phyloP scores from a whole-genome alignment of 1,140 invertebrate species.

The Drosophila pandora region DNA sequence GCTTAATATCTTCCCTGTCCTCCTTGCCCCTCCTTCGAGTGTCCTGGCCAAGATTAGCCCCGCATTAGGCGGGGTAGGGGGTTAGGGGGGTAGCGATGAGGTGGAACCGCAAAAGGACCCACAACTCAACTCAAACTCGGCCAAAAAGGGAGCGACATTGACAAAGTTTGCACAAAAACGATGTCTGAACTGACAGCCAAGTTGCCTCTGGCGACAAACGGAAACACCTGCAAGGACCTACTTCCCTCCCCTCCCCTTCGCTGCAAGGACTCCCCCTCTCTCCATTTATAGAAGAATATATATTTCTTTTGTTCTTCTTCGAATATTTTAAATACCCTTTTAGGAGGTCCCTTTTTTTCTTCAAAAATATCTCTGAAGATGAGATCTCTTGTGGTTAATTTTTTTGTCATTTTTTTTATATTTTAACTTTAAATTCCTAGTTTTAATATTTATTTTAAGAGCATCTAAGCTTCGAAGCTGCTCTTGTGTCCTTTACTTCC shows the following conservation, averaged over 20 bases:
- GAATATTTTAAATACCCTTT: neutral
- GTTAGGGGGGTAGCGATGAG: neutral
- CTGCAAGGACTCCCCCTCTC: constrained; percentile 1
- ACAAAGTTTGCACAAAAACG: constrained; percentile 59
- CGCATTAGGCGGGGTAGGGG: neutral
- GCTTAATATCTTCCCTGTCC: constrained; percentile 38
- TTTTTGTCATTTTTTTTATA: neutral
- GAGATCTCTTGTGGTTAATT: neutral
- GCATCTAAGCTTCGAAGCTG: neutral
- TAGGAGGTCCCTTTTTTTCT: neutral
- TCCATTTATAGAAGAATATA: too few relatives aligned
- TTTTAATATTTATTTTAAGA: neutral
- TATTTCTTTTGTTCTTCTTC: neutral
- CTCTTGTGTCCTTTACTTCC: neutral
- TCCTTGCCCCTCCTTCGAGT: neutral
- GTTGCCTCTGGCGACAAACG: constrained; percentile 54
- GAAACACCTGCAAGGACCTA: constrained; percentile 59
- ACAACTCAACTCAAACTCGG: neutral
- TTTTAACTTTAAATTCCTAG: neutral
- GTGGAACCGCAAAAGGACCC: neutral
- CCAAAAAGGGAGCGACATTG: constrained; percentile 23
- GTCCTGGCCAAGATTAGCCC: constrained; percentile 2
- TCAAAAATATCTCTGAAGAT: neutral
- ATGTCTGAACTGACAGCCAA: constrained; percentile 50
- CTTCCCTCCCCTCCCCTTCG: too few relatives aligned